Evolutionary conservation across 2,888 invertebrate species (phyloP), one percentile per base, ranked within the genome.

Genomic region (Atrina japonica): DNA sequence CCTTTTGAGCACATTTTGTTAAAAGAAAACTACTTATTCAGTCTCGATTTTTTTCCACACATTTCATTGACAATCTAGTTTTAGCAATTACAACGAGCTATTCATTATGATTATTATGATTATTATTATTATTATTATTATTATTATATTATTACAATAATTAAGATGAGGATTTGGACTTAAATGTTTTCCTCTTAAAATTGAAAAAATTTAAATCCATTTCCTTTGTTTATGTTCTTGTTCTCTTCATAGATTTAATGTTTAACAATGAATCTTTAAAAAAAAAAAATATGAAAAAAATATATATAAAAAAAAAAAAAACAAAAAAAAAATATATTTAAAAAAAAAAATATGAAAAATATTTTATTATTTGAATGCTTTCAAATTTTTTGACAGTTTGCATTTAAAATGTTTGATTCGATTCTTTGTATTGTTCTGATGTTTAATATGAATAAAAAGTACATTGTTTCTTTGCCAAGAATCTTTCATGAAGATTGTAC

Each of bases 1-100:
- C 88, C 87, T 88, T 86, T 88, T 88, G 87, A 88, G 87, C 86
- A 80, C 80, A 77, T 81, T 82, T 68, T 55, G 47, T 52, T 59
- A 49, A 35, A 35, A 35, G 45, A 41, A 55, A 45, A 61, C 73
- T 74, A 70, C 63, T 68, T 70, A 76, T 70, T 68, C 71, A 70
- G 73, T 78, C 76, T 76, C 74, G 66, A 59, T 63, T 70, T 67
- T 78, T 73, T 75, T 64, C 70, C 11, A 65, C 66, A 69, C 59
- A 81, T 73, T 77, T 68, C 75, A 71, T 77, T 76, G 84, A 84
- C 83, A 84, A 84, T 86, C 86, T 84, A 82, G 83, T 83, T 84
- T 82, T 80, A 83, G 79, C 73, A 75, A 75, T 85, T 77, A 81
- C 82, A 83, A 84, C 84, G 83, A 83, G 73, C 72, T 77, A 76